phyloP scores from a whole-genome alignment of 2,797 vertebrate species.

The Ciconia nigra region DNA sequence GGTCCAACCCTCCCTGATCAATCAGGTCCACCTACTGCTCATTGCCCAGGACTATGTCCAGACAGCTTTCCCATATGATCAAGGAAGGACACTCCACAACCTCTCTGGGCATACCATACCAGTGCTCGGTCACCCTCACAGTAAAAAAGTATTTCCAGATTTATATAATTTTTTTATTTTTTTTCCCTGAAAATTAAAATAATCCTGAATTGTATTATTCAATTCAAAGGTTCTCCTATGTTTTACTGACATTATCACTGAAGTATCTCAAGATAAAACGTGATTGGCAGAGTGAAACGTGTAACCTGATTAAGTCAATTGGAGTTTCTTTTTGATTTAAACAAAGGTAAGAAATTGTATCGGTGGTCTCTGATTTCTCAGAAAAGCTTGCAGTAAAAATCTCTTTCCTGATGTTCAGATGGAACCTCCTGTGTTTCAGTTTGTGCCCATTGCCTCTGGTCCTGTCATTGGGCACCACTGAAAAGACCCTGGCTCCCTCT shows the following conservation, averaged over 20 bases:
- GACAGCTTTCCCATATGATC: neutral
- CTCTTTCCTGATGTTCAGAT: neutral
- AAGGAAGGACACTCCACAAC: neutral
- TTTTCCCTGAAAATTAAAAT: neutral
- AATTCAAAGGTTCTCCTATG: neutral
- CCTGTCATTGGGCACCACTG: neutral
- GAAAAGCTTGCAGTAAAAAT: neutral
- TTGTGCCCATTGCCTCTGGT: neutral
- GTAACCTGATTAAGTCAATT: neutral
- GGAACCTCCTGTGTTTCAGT: neutral
- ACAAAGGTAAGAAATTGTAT: neutral
- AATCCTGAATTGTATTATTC: neutral
- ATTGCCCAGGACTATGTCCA: neutral
- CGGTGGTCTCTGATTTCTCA: neutral
- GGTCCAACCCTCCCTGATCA: neutral
- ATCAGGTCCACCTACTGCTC: neutral
- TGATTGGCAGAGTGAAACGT: neutral
- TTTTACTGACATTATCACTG: neutral
- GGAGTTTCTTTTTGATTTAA: neutral
- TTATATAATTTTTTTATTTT: neutral
- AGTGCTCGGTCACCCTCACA: no score
- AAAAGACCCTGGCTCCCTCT: neutral
- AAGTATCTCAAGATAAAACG: neutral
- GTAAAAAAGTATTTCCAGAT: neutral
- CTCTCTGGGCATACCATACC: neutral